Base-by-base conservation (phyloP, 2,113 vertebrate genomes). In the Bujurquina vittata region DNA sequence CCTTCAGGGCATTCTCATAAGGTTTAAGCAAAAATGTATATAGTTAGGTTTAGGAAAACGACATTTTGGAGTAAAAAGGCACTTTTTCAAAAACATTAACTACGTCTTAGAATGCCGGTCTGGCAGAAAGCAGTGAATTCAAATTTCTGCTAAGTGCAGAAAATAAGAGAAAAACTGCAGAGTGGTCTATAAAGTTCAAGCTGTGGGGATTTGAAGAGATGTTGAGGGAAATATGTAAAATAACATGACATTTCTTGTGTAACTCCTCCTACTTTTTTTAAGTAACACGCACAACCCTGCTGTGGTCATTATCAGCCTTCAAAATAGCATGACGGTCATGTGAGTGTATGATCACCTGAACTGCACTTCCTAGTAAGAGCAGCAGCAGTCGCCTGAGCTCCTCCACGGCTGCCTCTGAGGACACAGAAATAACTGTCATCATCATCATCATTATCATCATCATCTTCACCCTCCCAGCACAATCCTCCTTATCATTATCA, bases 361-460 rank as follows among this genome's bases (percentile, higher is more conserved):
- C 97, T 0, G 97, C 96, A 56, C 97, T 96, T 75, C 97, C 97
- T 18, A 98, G 90, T 87, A 98, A 31, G 22, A 98, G 93, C 81
- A 96, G 89, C 55, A 98, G 87, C 78, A 97, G 83, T 61, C 95
- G 95, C 80, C 95, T 94, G 91, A 98, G 91, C 80, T 97, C 96
- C 49, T 95, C 95, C 74, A 97, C 73, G 0, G 96, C 96, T 31
- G 96, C 95, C 85, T 97, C 97, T 98, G 92, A 83, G 75, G 87
- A 85, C 59, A 92, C 67, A 83, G 80, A 79, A 83, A 88, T 52
- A 80, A 83, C 63, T 63, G 31, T 83, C 84, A 91, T 87, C 75
- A 76, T 81, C 72, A 37, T 75, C 54, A 73, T 37, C 77, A 85
- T 80, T 83, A 86, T 84, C 81, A 86, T 80, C 86, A 84, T 84